A percentile compares a stretch with the other conserved stretches of the same genome.
These are phyloP conservation scores for Chondrosia reniformis DNA, from an alignment of 37 sponge, comb jelly and placozoan species.

Conservation along the genomic window DNA sequence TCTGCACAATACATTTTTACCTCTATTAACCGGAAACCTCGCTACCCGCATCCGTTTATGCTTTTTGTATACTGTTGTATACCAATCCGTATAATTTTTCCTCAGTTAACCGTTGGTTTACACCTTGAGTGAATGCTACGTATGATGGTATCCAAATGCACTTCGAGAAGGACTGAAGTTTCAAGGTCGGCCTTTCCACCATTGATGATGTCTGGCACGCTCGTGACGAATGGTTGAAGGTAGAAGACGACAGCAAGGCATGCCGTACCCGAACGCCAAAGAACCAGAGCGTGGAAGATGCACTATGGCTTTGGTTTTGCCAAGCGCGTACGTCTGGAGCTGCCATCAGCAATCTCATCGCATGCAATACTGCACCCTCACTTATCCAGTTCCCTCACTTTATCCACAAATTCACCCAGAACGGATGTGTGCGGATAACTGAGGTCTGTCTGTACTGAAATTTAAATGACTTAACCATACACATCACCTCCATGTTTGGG, in stretches of 20 bases:
- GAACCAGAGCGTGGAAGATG: not conserved
- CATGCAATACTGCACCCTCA: no score
- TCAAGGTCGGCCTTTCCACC: not conserved
- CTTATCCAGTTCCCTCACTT: no score
- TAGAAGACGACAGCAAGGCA: not conserved
- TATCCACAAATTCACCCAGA: no score
- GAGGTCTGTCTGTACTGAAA: not conserved
- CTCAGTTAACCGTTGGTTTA: not conserved
- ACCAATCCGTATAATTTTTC: not conserved
- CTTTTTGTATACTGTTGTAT: not conserved
- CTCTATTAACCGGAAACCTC: not conserved
- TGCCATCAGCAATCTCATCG: conserved; percentile 1
- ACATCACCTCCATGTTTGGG: no score
- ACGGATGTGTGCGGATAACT: conserved; percentile 1
- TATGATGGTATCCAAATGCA: not conserved
- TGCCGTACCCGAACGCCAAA: not conserved
- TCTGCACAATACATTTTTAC: conserved; percentile 1
- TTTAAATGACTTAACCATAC: no score
- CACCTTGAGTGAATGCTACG: not conserved
- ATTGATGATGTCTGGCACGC: not conserved
- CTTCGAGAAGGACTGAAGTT: no score
- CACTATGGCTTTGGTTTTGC: not conserved
- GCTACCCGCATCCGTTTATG: not conserved
- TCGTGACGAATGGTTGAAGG: not conserved
- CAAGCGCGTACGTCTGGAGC: not conserved